A percentile compares a stretch with the other conserved stretches of the same genome.
Evolutionary conservation across 2,888 invertebrate species (phyloP).

Genomic region (Heliconius ethilla): DNA sequence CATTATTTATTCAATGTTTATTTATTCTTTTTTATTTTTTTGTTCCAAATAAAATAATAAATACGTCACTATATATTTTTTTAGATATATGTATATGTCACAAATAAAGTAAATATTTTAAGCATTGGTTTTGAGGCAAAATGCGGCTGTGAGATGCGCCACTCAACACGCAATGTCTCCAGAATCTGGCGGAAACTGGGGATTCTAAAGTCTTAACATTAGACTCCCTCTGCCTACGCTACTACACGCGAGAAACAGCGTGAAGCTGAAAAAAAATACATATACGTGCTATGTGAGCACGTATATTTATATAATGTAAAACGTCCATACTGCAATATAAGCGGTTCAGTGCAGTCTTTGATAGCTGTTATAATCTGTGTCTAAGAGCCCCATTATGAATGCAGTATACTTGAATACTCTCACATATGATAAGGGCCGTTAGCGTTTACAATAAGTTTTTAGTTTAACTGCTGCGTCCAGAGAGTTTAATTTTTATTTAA

Average conservation of each 20-base stretch:
- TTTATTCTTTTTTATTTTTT: not conserved
- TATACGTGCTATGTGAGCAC: not conserved
- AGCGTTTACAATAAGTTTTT: not conserved
- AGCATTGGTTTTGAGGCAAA: too few species aligned
- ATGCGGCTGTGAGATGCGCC: too few species aligned
- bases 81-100: too few species aligned
- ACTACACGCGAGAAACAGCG: too few species aligned
- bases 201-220: too few species aligned
- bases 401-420: constrained; percentile 20
- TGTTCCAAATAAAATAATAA: not conserved
- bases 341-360: not conserved
- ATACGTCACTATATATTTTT: too few species aligned
- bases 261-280: too few species aligned
- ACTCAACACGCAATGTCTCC: too few species aligned
- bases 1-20: not conserved
- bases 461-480: too few species aligned
- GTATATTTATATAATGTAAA: not conserved
- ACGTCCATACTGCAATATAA: constrained; percentile 6
- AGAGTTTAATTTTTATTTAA: not conserved
- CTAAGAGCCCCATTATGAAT: constrained; percentile 16
- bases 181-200: too few species aligned
- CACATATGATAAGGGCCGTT: constrained; percentile 1
- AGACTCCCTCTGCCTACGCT: too few species aligned
- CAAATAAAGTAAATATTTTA: too few species aligned
- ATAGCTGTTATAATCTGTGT: constrained; percentile 14